Base-by-base conservation (phyloP, 2,113 vertebrate species). In the Archilochus colubris region DNA sequence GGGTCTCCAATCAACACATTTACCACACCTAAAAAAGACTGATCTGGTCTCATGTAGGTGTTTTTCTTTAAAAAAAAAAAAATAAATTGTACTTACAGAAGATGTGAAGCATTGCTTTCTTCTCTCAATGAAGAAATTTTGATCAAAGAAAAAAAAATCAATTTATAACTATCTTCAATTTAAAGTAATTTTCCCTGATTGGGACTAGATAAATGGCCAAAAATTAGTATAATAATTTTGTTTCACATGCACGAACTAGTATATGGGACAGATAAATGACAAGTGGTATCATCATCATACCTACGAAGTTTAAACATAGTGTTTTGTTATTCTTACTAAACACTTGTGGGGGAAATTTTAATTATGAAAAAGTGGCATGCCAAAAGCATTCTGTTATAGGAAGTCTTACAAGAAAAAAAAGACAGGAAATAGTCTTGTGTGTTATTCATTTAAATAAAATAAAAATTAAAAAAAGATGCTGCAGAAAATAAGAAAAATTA, bases 211-310 rank as follows among this genome's bases (percentile, higher is more conserved):
- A 84, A 84, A 93, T 92, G 53, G 86, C 58, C 13, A 91, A 82
- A 89, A 89, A 61, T 23, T 82, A 91, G 46, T 80, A 66, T 77
- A 87, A 93, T 91, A 0, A 73, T 92, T 96, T 87, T 82, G 31
- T 87, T 96, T 85, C 94, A 87, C 91, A 95, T 92, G 89, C 84
- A 94, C 95, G 95, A 91, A 94, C 67, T 92, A 95, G 50, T 93
- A 96, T 90, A 87, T 92, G 86, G 93, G 93, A 91, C 91, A 96
- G 81, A 61, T 73, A 91, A 92, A 91, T 89, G 93, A 74, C 95
- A 97, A 1, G 57, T 54, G 72, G 66, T 93, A 94, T 96, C 84
- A 96, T 46, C 22, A 2, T 95, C 94, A 92, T 55, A 70, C 51
- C 74, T 80, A 76, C 55, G 18, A 76, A 89, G 75, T 76, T 87